Conservation (phyloP, 53 echinoderm and acorn worm species). For the Hippasteria phrygiana region DNA sequence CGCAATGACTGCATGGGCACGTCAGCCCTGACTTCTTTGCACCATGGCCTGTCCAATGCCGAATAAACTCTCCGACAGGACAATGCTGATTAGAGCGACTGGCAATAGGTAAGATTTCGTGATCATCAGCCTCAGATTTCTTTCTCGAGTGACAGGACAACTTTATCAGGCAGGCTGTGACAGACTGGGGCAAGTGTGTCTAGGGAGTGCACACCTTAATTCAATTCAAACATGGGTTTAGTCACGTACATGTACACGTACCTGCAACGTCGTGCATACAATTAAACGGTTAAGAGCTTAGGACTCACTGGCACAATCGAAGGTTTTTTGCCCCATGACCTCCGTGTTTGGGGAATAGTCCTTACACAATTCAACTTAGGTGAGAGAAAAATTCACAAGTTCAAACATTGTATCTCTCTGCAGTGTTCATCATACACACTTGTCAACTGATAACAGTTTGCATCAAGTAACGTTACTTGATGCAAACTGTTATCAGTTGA, state of each 20-base stretch:
- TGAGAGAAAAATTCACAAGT: too few relatives aligned
- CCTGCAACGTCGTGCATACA: neutral
- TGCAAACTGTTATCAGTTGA: too few relatives aligned
- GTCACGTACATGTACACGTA: constrained; percentile 13
- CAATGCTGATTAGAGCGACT: constrained; percentile 48
- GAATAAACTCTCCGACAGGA: constrained; percentile 18
- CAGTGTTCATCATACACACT: too few relatives aligned
- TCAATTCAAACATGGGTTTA: neutral
- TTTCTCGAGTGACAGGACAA: constrained; percentile 18
- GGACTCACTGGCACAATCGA: too few relatives aligned
- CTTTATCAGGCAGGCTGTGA: neutral
- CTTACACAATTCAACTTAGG: too few relatives aligned
- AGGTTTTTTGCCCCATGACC: too few relatives aligned
- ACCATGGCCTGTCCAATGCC: constrained; percentile 14
- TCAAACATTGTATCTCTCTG: too few relatives aligned
- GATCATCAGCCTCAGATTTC: neutral
- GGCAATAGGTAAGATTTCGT: constrained; percentile 54
- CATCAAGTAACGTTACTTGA: too few relatives aligned
- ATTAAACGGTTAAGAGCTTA: neutral
- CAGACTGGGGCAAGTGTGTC: neutral
- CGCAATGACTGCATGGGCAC: neutral
- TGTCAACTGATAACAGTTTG: too few relatives aligned
- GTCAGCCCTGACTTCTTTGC: neutral
- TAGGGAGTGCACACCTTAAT: neutral
- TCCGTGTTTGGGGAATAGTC: too few relatives aligned